phyloP scores from a whole-genome alignment of 1,140 invertebrate genomes.

The Drosophila orosa region DNA sequence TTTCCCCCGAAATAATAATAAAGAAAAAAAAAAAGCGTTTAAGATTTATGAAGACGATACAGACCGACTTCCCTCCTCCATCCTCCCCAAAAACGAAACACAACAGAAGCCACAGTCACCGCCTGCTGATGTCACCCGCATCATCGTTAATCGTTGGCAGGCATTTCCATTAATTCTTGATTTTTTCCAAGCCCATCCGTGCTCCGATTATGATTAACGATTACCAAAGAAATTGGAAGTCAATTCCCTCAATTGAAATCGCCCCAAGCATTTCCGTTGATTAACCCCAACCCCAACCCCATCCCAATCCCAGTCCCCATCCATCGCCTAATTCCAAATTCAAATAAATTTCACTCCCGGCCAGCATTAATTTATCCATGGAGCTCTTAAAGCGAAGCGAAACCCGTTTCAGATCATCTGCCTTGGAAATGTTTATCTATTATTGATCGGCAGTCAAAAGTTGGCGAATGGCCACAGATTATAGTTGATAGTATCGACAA shows the following conservation, averaged over 20 bases:
- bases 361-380: constrained; percentile 7
- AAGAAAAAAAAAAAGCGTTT: constrained; percentile 47
- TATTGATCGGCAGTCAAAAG: constrained; percentile 16
- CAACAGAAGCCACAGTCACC: constrained; percentile 23
- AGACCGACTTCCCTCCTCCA: too few species aligned
- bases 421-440: constrained; percentile 11
- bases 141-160: constrained; percentile 10
- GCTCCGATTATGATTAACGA: constrained; percentile 34
- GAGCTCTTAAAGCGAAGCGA: constrained; percentile 14
- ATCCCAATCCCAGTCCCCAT: neutral
- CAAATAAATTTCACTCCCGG: constrained; percentile 20
- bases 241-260: constrained; percentile 30
- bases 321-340: constrained; percentile 20
- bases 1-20: constrained; percentile 66
- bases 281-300: neutral
- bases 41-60: constrained; percentile 40
- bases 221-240: constrained; percentile 19
- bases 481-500: neutral
- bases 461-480: constrained; percentile 5
- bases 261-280: constrained; percentile 13
- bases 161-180: constrained; percentile 17
- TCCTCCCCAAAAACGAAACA: neutral
- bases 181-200: constrained; percentile 15
- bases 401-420: constrained; percentile 12
- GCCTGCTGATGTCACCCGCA: constrained; percentile 45